Conservation (phyloP, 2,113 vertebrate genomes). For the Amia ocellicauda region DNA sequence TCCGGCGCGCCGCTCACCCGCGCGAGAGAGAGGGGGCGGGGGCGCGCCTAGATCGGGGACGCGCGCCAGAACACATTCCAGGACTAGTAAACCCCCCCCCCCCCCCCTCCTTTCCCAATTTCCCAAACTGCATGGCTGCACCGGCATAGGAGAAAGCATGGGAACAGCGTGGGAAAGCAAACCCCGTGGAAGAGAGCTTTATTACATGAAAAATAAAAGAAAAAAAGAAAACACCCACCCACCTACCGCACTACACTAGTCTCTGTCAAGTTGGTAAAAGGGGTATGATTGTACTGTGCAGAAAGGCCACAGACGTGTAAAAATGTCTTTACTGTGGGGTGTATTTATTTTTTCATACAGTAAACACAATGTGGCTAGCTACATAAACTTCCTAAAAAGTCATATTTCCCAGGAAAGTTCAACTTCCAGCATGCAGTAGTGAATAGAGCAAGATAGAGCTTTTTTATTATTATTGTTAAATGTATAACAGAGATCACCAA, state of each 20-base stretch:
- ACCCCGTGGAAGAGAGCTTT: constrained; percentile 1
- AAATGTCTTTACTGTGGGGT: background rate
- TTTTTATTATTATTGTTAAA: too few species aligned
- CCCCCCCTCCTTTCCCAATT: too few species aligned
- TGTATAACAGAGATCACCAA: too few species aligned
- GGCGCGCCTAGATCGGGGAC: constrained; percentile 36
- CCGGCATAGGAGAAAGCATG: constrained; percentile 25
- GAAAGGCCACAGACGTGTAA: background rate
- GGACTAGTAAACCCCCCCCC: constrained; percentile 50
- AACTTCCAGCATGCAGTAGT: too few species aligned
- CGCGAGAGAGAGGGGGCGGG: too few species aligned
- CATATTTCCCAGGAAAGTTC: too few species aligned
- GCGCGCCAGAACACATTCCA: constrained; percentile 63
- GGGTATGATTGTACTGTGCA: background rate
- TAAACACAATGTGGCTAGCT: too few species aligned
- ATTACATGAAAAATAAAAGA: constrained; percentile 10
- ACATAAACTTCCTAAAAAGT: too few species aligned
- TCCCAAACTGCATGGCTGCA: constrained; percentile 17
- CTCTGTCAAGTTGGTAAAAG: constrained; percentile 13
- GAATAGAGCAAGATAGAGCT: too few species aligned
- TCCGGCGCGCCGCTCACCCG: constrained; percentile 34
- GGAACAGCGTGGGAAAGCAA: constrained; percentile 48
- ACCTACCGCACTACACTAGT: constrained; percentile 16
- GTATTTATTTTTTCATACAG: too few species aligned
- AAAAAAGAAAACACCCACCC: too few species aligned